phyloP scores from a whole-genome alignment of 2,113 vertebrate genomes.

The Alosa alosa region DNA sequence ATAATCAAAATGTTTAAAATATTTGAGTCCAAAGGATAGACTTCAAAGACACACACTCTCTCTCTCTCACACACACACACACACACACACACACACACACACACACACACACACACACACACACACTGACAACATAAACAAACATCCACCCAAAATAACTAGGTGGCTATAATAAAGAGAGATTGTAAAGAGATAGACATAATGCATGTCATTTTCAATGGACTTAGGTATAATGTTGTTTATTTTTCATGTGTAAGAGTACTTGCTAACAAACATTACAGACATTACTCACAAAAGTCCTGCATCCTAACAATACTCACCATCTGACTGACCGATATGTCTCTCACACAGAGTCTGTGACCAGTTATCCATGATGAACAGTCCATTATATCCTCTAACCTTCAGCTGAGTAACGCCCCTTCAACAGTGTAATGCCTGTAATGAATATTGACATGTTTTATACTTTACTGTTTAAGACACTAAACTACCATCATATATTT shows the following conservation, averaged over 20 bases:
- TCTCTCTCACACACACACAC: too few species aligned
- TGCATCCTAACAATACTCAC: neutral
- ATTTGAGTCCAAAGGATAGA: too few species aligned
- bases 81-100: neutral
- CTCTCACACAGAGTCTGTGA: neutral
- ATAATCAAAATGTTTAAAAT: neutral
- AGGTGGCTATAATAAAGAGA: too few species aligned
- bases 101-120: too few species aligned
- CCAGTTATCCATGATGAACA: neutral
- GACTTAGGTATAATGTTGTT: too few species aligned
- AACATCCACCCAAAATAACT: too few species aligned
- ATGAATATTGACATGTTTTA: too few species aligned
- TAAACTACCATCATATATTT: too few species aligned
- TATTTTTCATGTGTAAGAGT: neutral
- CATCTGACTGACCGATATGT: neutral
- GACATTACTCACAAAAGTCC: neutral
- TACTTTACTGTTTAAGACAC: too few species aligned
- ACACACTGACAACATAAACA: neutral
- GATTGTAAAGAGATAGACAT: too few species aligned
- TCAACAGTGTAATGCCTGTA: neutral
- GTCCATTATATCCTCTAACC: neutral
- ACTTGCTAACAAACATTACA: neutral
- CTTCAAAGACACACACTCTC: neutral
- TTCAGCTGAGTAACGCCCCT: neutral
- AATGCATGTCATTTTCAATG: too few species aligned